Evolutionary conservation across 2,113 vertebrate species (phyloP).

Genomic region (Accipiter virgatus): DNA sequence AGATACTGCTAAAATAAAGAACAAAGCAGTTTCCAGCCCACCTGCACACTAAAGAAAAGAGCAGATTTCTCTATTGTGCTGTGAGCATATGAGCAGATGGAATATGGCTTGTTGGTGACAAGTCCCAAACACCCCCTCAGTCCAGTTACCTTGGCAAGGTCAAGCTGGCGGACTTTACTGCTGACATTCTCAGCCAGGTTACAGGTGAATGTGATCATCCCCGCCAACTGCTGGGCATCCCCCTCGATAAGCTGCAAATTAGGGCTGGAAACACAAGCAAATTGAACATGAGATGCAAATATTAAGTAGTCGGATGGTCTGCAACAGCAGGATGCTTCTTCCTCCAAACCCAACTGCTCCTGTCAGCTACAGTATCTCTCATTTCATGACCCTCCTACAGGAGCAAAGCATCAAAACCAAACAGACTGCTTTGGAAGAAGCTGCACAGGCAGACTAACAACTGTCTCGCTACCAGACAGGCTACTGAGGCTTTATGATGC

Average conservation of each 20-base stretch:
- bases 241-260: conserved; percentile 94
- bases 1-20: background rate
- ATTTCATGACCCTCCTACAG: background rate
- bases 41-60: background rate
- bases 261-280: conserved; percentile 74
- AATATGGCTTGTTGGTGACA: background rate
- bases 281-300: background rate
- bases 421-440: background rate
- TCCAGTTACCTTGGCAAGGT: conserved; percentile 90
- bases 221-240: conserved; percentile 92
- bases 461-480: background rate
- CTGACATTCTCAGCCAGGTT: conserved; percentile 96
- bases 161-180: conserved; percentile 95
- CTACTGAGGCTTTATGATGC: background rate
- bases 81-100: background rate
- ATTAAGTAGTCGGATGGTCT: fast-evolving
- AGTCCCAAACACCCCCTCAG: fast-evolving
- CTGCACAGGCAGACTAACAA: background rate
- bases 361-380: background rate
- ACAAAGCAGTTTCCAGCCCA: background rate
- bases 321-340: background rate
- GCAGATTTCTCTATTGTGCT: background rate
- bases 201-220: conserved; percentile 97
- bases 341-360: background rate
- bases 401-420: background rate